phyloP scores from a whole-genome alignment of 37 sponge, comb jelly and placozoan genomes.

The Cliona cf. orientalis region DNA sequence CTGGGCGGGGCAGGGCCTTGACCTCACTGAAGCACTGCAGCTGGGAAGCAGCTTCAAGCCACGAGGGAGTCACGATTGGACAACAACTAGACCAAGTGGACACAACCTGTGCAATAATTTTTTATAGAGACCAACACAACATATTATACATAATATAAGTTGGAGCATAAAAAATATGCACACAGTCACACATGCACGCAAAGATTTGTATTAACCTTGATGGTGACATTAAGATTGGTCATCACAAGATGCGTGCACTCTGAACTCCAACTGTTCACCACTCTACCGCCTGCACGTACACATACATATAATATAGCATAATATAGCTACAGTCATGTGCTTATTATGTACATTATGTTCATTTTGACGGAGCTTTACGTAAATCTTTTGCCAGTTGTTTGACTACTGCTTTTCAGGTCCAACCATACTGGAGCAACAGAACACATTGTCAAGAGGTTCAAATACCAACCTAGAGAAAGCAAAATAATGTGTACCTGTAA shows the following conservation, averaged over 20 bases:
- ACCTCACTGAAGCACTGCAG: not conserved
- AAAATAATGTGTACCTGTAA: not conserved
- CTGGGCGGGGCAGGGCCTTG: conserved; percentile 27
- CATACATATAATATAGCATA: no score
- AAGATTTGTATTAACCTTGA: conserved; percentile 41
- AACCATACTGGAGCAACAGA: conserved; percentile 68
- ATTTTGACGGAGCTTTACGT: conserved; percentile 19
- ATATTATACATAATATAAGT: not conserved
- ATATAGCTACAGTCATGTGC: not conserved
- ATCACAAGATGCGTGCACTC: conserved; percentile 64
- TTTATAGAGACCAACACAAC: not conserved
- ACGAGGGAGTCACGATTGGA: conserved; percentile 51
- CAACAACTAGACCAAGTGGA: conserved; percentile 40
- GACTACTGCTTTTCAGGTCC: conserved; percentile 22
- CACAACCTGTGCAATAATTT: conserved; percentile 43
- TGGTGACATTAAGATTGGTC: conserved; percentile 61
- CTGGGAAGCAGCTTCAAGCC: conserved; percentile 51
- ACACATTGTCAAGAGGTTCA: conserved; percentile 43
- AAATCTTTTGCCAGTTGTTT: conserved; percentile 29
- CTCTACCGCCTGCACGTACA: conserved; percentile 40
- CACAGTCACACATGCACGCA: not conserved
- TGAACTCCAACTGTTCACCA: conserved; percentile 33
- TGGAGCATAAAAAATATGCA: not conserved
- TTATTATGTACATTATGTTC: not conserved
- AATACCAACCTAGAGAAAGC: conserved; percentile 40